Conservation (phyloP, 2,797 vertebrate genomes). For the Prionace glauca region DNA sequence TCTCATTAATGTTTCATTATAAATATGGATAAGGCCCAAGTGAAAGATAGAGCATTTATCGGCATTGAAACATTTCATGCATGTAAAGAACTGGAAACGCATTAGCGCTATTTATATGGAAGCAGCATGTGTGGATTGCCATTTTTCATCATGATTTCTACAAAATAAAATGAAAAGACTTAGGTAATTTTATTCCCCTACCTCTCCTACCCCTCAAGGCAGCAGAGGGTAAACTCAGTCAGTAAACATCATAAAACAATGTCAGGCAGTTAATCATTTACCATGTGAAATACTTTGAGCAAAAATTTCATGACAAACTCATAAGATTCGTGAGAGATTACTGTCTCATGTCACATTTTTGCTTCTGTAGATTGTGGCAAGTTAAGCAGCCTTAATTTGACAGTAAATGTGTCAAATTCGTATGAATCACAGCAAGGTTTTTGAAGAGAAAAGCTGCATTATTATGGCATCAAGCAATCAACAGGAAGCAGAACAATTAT, state of each 20-base stretch:
- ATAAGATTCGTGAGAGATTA: background rate
- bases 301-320: background rate
- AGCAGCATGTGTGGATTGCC: background rate
- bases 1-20: background rate
- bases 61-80: background rate
- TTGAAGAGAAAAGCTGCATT: background rate
- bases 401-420: too few species aligned
- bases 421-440: background rate
- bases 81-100: background rate
- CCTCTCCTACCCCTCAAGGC: background rate
- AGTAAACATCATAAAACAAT: background rate
- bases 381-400: background rate
- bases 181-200: background rate
- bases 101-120: background rate
- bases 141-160: background rate
- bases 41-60: background rate
- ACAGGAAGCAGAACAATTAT: background rate
- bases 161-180: background rate
- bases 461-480: background rate
- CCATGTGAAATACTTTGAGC: background rate
- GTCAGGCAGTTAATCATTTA: background rate
- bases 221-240: background rate
- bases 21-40: background rate
- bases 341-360: background rate
- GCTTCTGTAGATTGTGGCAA: background rate